These are phyloP conservation scores for Gambusia holbrooki DNA, from an alignment of 2,113 vertebrate genomes.

Conservation along the genomic window DNA sequence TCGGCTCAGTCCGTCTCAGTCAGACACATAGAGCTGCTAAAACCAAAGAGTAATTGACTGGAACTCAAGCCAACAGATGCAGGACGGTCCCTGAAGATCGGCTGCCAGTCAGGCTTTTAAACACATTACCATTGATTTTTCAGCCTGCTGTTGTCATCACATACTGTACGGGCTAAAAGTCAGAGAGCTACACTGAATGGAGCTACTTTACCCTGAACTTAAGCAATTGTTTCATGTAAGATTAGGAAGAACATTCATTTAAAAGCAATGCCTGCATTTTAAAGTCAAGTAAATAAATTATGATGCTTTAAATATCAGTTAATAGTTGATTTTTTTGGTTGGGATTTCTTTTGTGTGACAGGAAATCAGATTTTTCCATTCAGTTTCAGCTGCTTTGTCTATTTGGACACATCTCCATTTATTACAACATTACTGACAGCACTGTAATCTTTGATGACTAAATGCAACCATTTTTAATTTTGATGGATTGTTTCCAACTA, in stretches of 20 bases:
- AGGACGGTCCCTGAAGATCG: conserved; percentile 33
- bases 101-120: conserved; percentile 47
- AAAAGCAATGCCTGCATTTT: neutral
- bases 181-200: neutral
- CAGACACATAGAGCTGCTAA: conserved; percentile 23
- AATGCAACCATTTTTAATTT: neutral
- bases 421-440: neutral
- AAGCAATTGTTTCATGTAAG: neutral
- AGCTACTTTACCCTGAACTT: neutral
- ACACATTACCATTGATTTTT: conserved; percentile 66
- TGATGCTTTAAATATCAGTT: no score
- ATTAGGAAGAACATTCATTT: neutral
- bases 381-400: neutral
- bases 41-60: conserved; percentile 52
- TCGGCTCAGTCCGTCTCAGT: conserved; percentile 6
- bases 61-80: conserved; percentile 39
- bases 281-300: neutral
- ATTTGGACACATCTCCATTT: neutral
- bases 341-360: neutral
- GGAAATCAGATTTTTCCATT: no score
- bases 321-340: neutral
- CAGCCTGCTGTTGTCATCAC: conserved; percentile 50
- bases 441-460: neutral
- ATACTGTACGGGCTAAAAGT: conserved; percentile 40
- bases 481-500: neutral